These are phyloP conservation scores for Euplagia quadripunctaria DNA, from an alignment of 2,888 invertebrate genomes.

Conservation along the genomic window DNA sequence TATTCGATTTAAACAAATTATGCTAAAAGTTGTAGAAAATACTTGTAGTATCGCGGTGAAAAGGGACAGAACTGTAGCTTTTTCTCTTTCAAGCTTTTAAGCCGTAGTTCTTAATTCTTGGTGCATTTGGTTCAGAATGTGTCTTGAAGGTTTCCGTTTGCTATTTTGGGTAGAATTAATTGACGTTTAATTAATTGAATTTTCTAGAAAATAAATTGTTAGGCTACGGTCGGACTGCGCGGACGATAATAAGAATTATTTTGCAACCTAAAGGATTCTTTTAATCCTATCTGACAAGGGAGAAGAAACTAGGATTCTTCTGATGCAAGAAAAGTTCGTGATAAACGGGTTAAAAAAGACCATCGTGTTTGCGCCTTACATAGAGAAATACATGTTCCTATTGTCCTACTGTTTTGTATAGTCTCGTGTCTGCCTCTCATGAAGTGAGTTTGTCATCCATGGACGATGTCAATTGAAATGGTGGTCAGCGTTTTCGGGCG, in stretches of 20 bases:
- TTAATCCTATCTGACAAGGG: not conserved
- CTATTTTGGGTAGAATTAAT: conserved; percentile 24
- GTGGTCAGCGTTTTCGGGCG: no score
- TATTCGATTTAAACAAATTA: conserved; percentile 60
- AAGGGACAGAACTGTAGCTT: not conserved
- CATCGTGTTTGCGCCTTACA: no score
- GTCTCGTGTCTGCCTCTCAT: no score
- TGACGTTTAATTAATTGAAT: conserved; percentile 27
- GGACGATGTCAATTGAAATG: no score
- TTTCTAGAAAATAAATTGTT: conserved; percentile 5
- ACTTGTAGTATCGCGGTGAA: conserved; percentile 10
- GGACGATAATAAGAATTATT: not conserved
- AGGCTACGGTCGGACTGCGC: not conserved
- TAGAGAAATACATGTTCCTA: no score
- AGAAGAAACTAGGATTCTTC: no score
- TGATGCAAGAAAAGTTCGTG: no score
- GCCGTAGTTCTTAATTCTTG: conserved; percentile 8
- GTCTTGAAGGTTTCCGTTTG: not conserved
- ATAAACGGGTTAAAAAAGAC: no score
- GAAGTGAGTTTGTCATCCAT: no score
- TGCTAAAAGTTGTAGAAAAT: conserved; percentile 49
- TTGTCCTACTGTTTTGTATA: no score
- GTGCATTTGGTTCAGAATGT: conserved; percentile 4
- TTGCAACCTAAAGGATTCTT: not conserved
- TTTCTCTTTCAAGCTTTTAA: not conserved